These are phyloP conservation scores for Papilio polyxenes DNA, from an alignment of 1,140 invertebrate genomes.

Conservation along the genomic window DNA sequence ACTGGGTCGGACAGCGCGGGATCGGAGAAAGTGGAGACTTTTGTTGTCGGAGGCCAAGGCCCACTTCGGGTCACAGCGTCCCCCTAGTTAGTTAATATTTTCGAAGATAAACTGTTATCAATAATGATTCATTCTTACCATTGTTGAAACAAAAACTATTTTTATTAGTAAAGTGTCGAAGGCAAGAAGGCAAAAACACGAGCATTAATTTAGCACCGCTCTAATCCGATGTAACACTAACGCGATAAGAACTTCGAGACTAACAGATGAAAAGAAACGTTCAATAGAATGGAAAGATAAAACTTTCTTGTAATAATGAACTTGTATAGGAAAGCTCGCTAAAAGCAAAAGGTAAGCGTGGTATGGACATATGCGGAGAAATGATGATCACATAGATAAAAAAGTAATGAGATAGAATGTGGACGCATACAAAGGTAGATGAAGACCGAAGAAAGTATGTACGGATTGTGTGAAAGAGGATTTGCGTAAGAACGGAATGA, in stretches of 20 bases:
- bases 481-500: too few relatives aligned
- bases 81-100: not conserved
- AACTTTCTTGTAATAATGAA: not conserved
- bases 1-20: too few relatives aligned
- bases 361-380: too few relatives aligned
- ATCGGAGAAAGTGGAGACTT: too few relatives aligned
- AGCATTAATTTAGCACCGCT: slow-evolving; percentile 11
- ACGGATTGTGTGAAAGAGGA: too few relatives aligned
- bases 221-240: slow-evolving; percentile 3
- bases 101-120: not conserved
- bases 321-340: not conserved
- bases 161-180: not conserved
- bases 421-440: too few relatives aligned
- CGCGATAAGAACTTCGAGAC: slow-evolving; percentile 8
- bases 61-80: too few relatives aligned
- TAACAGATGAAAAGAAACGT: not conserved
- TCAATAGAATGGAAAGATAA: slow-evolving; percentile 23
- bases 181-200: not conserved
- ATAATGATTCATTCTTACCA: not conserved
- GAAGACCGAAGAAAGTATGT: too few relatives aligned
- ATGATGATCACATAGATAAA: too few relatives aligned
- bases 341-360: not conserved
- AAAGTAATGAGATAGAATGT: too few relatives aligned
- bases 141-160: not conserved
- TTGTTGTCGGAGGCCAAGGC: too few relatives aligned